Base-by-base conservation (phyloP, 2,797 vertebrate species). In the Dendrocincla fuliginosa region DNA sequence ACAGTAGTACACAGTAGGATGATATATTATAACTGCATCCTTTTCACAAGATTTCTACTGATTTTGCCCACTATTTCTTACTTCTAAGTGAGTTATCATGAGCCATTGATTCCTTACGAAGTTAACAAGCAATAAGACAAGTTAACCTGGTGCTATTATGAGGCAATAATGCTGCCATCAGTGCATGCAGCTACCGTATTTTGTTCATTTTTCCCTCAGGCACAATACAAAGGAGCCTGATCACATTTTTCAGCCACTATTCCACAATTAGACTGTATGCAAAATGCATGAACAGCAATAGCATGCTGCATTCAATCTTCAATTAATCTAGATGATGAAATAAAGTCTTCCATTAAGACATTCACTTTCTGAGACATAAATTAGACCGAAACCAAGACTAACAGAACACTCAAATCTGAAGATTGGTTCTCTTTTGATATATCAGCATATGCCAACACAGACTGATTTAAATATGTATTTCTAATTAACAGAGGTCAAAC, bases 61-160 rank as follows among this genome's bases (percentile, higher is more conserved):
- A 97, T 95, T 97, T 96, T 96, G 90, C 78, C 50, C 85, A 96
- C 6, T 5, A 68, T 95, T 91, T 92, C 94, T 91, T 97, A 69
- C 61, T 96, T 95, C 96, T 96, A 96, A 97, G 86, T 74, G 80
- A 92, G 89, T 97, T 97, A 96, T 81, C 47, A 32, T 80, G 97
- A 97, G 67, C 69, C 95, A 97, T 9, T 97, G 97, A 97, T 90
- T 97, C 93, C 93, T 97, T 96, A 97, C 77, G 84, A 97, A 97
- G 95, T 97, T 97, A 97, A 98, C 95, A 97, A 96, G 95, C 96
- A 97, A 35, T 95, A 96, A 95, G 91, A 96, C 47, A 90, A 97
- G 93, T 96, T 97, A 98, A 96, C 91, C 77, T 96, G 87, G 91
- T 84, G 91, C 75, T 85, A 95, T 93, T 96, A 94, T 37, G 87